phyloP scores from a whole-genome alignment of 1,140 invertebrate species.

The Pseudomyrmex cubaensis region DNA sequence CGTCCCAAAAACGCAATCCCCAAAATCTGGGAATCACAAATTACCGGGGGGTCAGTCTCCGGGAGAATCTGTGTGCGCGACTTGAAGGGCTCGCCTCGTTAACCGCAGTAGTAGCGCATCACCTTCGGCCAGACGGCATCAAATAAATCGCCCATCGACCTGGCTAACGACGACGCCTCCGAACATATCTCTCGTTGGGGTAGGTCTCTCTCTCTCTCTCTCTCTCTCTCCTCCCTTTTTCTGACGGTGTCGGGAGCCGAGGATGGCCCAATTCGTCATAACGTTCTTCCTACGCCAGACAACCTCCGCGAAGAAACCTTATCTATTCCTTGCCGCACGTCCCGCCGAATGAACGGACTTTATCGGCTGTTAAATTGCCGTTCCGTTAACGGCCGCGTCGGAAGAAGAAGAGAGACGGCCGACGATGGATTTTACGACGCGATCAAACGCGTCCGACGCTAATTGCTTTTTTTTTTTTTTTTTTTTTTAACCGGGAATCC shows the following conservation, averaged over 20 bases:
- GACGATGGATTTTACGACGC: slow-evolving; percentile 74
- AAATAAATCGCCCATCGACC: slow-evolving; percentile 64
- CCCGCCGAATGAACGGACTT: slow-evolving; percentile 47
- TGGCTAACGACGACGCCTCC: slow-evolving; percentile 74
- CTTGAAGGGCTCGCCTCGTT: slow-evolving; percentile 35
- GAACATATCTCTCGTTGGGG: slow-evolving; percentile 78
- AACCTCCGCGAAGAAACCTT: slow-evolving; percentile 59
- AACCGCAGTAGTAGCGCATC: slow-evolving; percentile 41
- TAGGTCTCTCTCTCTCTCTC: slow-evolving; percentile 72
- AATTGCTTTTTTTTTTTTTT: slow-evolving; percentile 75
- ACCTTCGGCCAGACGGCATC: slow-evolving; percentile 32
- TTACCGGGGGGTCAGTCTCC: neutral
- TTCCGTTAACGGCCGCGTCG: slow-evolving; percentile 59
- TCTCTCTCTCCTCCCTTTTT: slow-evolving; percentile 64
- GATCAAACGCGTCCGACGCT: slow-evolving; percentile 75
- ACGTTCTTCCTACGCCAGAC: slow-evolving; percentile 71
- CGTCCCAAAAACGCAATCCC: neutral
- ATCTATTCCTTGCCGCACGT: slow-evolving; percentile 25
- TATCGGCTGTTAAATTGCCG: slow-evolving; percentile 76
- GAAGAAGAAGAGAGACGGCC: neutral
- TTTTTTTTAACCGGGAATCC: slow-evolving; percentile 10
- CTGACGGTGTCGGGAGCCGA: slow-evolving; percentile 60
- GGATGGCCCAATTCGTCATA: slow-evolving; percentile 80
- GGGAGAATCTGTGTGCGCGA: neutral
- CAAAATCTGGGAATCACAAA: slow-evolving; percentile 17